Evolutionary conservation across 2,113 vertebrate genomes (phyloP).

Genomic region (Cromileptes altivelis): DNA sequence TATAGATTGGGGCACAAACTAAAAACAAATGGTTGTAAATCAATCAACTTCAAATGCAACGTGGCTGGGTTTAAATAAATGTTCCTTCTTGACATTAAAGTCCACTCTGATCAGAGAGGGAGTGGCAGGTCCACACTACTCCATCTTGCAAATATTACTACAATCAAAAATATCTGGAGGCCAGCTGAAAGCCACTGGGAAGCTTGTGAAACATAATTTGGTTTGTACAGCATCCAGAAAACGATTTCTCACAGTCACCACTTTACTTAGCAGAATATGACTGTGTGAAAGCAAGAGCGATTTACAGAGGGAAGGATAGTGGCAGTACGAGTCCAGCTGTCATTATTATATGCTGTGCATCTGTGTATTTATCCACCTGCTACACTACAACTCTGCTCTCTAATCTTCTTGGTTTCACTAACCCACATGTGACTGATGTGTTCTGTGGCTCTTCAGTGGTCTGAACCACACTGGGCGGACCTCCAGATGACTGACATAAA

Average conservation of each 20-base stretch:
- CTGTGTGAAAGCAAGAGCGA: constrained; percentile 15
- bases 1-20: not conserved
- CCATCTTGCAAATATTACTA: not conserved
- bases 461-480: constrained; percentile 71
- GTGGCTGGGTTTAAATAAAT: not conserved
- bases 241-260: constrained; percentile 36
- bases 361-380: constrained; percentile 82
- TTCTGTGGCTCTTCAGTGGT: constrained; percentile 67
- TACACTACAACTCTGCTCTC: constrained; percentile 62
- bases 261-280: not conserved
- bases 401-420: constrained; percentile 75
- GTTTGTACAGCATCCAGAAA: constrained; percentile 37
- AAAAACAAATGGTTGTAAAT: not conserved
- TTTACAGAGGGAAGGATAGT: not conserved
- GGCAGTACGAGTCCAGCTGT: constrained; percentile 28
- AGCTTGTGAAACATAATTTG: not conserved
- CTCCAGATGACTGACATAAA: constrained; percentile 77
- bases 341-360: constrained; percentile 63
- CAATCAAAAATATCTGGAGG: not conserved
- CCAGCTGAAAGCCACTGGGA: constrained; percentile 13
- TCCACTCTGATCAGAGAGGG: not conserved
- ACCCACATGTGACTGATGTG: constrained; percentile 72
- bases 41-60: not conserved
- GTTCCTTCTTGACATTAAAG: not conserved
- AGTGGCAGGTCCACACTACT: not conserved